A percentile compares a stretch with the other conserved stretches of the same genome.
Conservation (phyloP, 2,113 vertebrate genomes). For the Dasyprocta punctata region DNA sequence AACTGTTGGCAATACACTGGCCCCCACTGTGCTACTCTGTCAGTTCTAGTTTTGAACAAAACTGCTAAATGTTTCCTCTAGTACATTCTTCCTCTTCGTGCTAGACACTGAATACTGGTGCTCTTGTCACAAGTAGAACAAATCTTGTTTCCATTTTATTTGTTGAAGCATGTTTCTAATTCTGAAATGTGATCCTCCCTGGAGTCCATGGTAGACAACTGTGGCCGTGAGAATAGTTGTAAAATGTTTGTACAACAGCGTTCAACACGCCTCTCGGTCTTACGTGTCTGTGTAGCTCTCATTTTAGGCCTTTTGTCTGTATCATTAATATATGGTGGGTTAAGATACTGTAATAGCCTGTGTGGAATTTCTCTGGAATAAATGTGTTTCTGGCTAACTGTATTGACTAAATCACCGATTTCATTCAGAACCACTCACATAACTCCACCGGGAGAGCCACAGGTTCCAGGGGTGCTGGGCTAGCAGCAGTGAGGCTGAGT, state of each 20-base stretch:
- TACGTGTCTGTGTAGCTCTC: neutral
- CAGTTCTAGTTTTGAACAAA: neutral
- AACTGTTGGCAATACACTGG: neutral
- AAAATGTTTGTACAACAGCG: neutral
- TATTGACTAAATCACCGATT: neutral
- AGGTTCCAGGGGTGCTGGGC: neutral
- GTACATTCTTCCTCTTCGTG: neutral
- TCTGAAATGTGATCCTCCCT: neutral
- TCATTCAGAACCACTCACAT: neutral
- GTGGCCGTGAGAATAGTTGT: neutral
- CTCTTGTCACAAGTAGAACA: conserved; percentile 27
- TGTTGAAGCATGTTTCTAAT: neutral
- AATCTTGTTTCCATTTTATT: neutral
- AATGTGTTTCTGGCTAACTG: conserved; percentile 60
- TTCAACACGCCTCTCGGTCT: neutral
- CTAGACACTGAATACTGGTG: neutral
- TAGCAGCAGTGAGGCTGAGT: neutral
- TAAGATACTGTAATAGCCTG: neutral
- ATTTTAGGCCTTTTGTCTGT: neutral
- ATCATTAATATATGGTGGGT: neutral
- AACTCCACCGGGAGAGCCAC: neutral
- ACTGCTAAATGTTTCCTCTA: neutral
- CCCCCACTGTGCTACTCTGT: neutral
- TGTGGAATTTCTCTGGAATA: conserved; percentile 50
- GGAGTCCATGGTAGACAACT: neutral